Evolutionary conservation across 2,888 invertebrate genomes (phyloP), one percentile per base, ranked within the genome.

Genomic region (Creontiades dilutus): DNA sequence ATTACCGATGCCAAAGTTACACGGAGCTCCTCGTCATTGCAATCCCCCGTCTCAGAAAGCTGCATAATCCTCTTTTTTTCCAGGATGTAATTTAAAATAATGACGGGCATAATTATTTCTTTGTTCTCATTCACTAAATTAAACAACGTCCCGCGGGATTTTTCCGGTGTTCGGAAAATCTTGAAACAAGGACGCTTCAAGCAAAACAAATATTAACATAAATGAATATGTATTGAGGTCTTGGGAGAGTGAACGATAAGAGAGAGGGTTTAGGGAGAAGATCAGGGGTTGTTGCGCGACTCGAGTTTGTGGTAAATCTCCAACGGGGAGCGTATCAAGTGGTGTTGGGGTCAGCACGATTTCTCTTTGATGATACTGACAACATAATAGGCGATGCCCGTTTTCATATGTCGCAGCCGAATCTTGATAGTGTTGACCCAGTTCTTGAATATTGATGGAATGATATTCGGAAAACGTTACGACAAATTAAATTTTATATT

Each of bases 221-320:
- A 81, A 81, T 81, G 81, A 81, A 81, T 81, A 81, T 81, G 81
- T 81, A 81, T 81, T 81, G 46, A 23, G 81, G 48, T 5, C 48
- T 81, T n/a, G 19, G 81, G 19, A 47, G 81, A 81, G 81, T 81
- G 81, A 81, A 81, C 81, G 81, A 48, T 81, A 81, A 81, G 81
- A 81, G 61, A n/a, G 61, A 61, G 61, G 19, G 61, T n/a, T 16
- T 19, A 7, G 9, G n/a, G 19, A 19, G 61, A 61, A 61, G 61
- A 61, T 61, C 61, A 61, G 61, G 19, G 19, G n/a, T 19, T 61
- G n/a, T 19, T 61, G 61, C n/a, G 61, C n/a, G 61, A 61, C n/a
- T 61, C n/a, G 3, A 61, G 19, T 19, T 19, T 9, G n/a, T 61
- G 52, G n/a, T n/a, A 61, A 61, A 61, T 61, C 61, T 61, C 9